phyloP scores from a whole-genome alignment of 2,888 invertebrate genomes.

The Bombylius major region DNA sequence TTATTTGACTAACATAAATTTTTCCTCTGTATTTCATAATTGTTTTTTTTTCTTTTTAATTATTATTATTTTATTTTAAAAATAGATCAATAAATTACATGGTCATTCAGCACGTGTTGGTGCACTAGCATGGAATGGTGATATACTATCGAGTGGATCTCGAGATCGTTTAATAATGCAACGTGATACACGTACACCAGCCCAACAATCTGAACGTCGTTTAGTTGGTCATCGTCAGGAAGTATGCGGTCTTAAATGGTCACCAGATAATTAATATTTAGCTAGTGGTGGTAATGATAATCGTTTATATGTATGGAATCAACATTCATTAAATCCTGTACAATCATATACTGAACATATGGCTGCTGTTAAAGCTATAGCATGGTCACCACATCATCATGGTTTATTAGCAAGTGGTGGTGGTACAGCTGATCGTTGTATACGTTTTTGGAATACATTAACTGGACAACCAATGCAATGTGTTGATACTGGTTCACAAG shows the following conservation, averaged over 20 bases:
- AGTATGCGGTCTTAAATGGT: slow-evolving; percentile 97
- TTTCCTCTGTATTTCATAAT: neutral
- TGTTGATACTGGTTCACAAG: slow-evolving; percentile 95
- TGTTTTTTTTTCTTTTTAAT: neutral
- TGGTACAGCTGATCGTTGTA: slow-evolving; percentile 97
- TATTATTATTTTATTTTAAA: neutral
- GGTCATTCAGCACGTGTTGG: slow-evolving; percentile 89
- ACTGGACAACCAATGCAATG: slow-evolving; percentile 98
- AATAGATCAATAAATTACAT: slow-evolving; percentile 69
- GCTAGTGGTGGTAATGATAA: slow-evolving; percentile 96
- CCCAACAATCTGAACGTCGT: slow-evolving; percentile 59
- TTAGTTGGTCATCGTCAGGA: slow-evolving; percentile 92
- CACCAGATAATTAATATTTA: slow-evolving; percentile 91
- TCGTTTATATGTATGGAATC: slow-evolving; percentile 46
- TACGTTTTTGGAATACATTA: slow-evolving; percentile 96
- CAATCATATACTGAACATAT: slow-evolving; percentile 92
- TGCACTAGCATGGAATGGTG: slow-evolving; percentile 96
- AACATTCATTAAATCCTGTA: slow-evolving; percentile 76
- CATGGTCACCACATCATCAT: slow-evolving; percentile 99
- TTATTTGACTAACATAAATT: too few species aligned
- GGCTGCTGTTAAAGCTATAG: slow-evolving; percentile 96
- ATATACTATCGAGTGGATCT: slow-evolving; percentile 88
- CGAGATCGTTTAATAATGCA: slow-evolving; percentile 88
- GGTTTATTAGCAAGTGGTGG: slow-evolving; percentile 92
- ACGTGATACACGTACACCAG: slow-evolving; percentile 82